phyloP scores from a whole-genome alignment of 1,140 invertebrate genomes.

The Musca domestica region DNA sequence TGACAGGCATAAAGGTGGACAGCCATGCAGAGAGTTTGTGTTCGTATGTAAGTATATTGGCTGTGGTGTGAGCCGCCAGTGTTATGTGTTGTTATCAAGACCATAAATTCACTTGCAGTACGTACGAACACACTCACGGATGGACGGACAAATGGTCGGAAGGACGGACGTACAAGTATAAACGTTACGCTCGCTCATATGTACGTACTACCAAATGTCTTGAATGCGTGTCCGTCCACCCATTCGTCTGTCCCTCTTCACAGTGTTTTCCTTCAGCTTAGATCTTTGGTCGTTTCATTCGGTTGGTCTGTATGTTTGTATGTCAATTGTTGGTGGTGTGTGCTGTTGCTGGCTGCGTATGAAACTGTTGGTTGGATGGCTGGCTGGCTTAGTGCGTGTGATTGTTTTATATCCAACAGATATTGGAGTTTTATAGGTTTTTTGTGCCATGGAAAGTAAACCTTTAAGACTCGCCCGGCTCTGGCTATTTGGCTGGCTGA shows the following conservation, averaged over 20 bases:
- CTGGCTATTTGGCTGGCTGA: neutral
- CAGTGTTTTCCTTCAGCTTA: neutral
- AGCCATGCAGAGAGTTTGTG: no score
- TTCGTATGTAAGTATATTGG: no score
- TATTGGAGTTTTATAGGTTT: no score
- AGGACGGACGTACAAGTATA: neutral
- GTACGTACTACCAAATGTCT: no score
- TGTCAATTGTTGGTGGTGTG: neutral
- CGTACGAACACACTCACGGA: neutral
- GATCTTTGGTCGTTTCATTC: neutral
- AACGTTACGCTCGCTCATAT: neutral
- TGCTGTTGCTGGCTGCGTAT: no score
- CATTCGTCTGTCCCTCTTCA: neutral
- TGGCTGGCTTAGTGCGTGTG: no score
- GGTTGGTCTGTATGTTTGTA: neutral
- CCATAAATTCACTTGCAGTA: slow-evolving; percentile 14
- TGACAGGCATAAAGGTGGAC: no score
- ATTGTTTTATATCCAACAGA: no score
- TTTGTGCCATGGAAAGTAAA: no score
- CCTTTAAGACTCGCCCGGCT: neutral
- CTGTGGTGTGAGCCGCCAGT: no score
- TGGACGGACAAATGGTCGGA: neutral
- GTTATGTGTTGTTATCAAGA: slow-evolving; percentile 8
- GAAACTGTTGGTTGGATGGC: no score
- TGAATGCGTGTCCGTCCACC: neutral